phyloP scores from a whole-genome alignment of 2,888 invertebrate species.

The Autographa pulchrina region DNA sequence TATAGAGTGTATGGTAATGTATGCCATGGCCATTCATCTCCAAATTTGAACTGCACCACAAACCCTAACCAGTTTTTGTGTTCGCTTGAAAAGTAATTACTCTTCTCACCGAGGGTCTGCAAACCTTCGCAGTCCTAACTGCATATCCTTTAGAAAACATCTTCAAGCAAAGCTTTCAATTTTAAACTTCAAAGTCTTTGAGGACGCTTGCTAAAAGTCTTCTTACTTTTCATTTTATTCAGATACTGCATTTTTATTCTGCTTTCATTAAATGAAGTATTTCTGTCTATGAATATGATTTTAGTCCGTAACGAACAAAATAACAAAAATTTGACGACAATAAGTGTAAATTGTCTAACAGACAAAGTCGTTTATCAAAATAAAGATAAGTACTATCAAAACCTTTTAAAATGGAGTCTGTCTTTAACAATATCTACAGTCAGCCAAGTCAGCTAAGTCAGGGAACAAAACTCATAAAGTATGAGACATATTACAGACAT shows the following conservation, averaged over 20 bases:
- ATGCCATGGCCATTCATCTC: neutral
- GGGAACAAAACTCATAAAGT: neutral
- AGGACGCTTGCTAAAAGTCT: slow-evolving; percentile 24
- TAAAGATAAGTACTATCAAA: neutral
- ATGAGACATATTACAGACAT: neutral
- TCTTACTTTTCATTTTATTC: slow-evolving; percentile 24
- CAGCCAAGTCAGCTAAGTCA: neutral
- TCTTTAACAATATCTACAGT: neutral
- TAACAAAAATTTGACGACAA: neutral
- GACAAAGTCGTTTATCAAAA: neutral
- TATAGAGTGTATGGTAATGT: neutral
- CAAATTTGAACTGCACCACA: slow-evolving; percentile 5
- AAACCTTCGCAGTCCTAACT: slow-evolving; percentile 16
- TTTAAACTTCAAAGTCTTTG: slow-evolving; percentile 49
- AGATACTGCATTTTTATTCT: slow-evolving; percentile 14
- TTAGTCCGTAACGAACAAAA: neutral
- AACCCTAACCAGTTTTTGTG: neutral
- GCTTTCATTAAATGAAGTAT: neutral
- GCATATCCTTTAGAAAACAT: slow-evolving; percentile 37
- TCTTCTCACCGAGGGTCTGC: slow-evolving; percentile 12
- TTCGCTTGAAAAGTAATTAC: slow-evolving; percentile 30
- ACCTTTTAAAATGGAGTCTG: neutral
- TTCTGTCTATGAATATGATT: neutral
- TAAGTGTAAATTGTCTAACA: neutral
- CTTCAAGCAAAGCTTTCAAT: slow-evolving; percentile 41